Base-by-base conservation (phyloP, 2,797 vertebrate genomes). In the Anguilla obscura region DNA sequence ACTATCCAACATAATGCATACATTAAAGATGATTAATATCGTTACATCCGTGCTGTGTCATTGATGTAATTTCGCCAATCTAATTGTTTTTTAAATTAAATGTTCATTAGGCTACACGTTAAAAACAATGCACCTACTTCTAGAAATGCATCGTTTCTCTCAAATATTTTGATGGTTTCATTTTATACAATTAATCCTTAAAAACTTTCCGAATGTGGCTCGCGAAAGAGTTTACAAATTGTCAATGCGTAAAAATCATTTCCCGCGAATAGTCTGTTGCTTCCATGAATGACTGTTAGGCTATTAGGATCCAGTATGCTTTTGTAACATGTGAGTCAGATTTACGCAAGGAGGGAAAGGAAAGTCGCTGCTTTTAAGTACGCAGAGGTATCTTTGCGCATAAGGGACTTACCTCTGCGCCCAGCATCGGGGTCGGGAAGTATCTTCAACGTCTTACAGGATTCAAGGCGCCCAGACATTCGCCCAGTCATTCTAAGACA, bases 391-490 rank as follows among this genome's bases (percentile, higher is more conserved):
- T 45, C 79, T n/a, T 50, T 82, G 79, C 79, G 79, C 45, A 82
- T 82, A 82, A 50, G 40, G 79, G 24, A n/a, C 45, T 48, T 50
- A n/a, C 79, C 79, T 82, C 79, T 82, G 21, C 24, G 18, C 21
- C 79, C 79, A 82, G 45, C 79, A n/a, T 24, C 24, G 79, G 79
- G 56, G 63, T 69, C 18, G 63, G 45, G 45, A 82, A 82, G 79
- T 24, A 45, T 82, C 79, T 82, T 82, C 18, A 10, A 40, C 33
- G 45, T 82, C 79, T 12, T 48, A 6, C 24, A 18, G 14, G 40
- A 82, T 48, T 82, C 21, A 82, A 82, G 79, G 24, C 79, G 45
- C 40, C 2, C 79, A 82, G 79, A 24, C 45, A n/a, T 82, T 82
- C 40, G 40, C 40, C 3, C 40, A 82, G 79, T 82, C 45, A 48